Evolutionary conservation across 1,140 invertebrate species (phyloP).

Genomic region (Sarcophaga bullata): DNA sequence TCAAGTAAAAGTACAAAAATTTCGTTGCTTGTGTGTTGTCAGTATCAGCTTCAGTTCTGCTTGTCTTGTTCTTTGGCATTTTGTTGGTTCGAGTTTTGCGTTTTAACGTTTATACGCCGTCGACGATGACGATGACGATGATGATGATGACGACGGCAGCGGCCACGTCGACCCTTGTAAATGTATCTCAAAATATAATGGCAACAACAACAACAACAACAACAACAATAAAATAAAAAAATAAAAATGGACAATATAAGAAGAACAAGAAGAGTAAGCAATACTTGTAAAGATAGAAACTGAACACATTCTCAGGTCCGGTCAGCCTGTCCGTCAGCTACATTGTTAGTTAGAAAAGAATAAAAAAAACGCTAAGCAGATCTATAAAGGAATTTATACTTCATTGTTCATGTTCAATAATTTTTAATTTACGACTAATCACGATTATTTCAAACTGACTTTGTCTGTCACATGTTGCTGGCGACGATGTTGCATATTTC

Average conservation of each 20-base stretch:
- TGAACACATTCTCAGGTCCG: slow-evolving; percentile 7
- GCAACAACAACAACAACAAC: slow-evolving; percentile 25
- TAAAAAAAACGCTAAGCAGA: neutral
- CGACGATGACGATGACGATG: neutral
- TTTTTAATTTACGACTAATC: too few species aligned
- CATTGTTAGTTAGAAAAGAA: slow-evolving; percentile 7
- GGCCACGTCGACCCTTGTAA: slow-evolving; percentile 26
- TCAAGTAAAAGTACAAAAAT: slow-evolving; percentile 26
- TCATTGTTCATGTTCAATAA: too few species aligned
- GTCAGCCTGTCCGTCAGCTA: neutral
- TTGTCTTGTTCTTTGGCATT: slow-evolving; percentile 44
- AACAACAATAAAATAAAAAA: neutral
- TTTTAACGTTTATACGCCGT: slow-evolving; percentile 33
- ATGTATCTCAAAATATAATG: slow-evolving; percentile 24
- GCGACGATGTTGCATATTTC: too few species aligned
- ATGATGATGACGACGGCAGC: neutral
- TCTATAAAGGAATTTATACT: neutral
- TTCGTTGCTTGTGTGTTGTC: slow-evolving; percentile 24
- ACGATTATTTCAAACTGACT: too few species aligned
- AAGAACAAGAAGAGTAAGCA: too few species aligned
- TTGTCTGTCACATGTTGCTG: too few species aligned
- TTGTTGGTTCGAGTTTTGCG: slow-evolving; percentile 37
- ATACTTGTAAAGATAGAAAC: slow-evolving; percentile 16
- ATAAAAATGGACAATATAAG: too few species aligned
- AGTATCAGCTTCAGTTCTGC: slow-evolving; percentile 44